Percentiles rank a stretch among this genome's conserved stretches.
Conservation (phyloP, 2,888 invertebrate species). For the Eilema sororculum region DNA sequence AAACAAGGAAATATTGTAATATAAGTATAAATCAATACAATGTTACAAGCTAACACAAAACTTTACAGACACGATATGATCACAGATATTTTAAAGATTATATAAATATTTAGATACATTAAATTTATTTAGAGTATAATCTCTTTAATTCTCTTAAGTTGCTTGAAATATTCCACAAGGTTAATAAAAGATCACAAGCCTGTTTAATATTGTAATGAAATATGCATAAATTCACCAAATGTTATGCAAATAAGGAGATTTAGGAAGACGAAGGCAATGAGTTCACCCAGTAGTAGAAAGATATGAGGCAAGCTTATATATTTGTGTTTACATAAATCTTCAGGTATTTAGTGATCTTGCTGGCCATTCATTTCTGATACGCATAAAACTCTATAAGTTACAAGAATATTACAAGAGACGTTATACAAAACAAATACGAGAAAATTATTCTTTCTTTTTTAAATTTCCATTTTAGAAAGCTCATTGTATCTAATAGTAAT, state of each 20-base stretch:
- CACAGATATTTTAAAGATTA: no score
- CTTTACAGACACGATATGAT: not conserved
- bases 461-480: no score
- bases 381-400: no score
- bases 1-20: slow-evolving; percentile 56
- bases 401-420: not conserved
- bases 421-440: no score
- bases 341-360: slow-evolving; percentile 18
- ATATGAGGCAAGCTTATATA: slow-evolving; percentile 57
- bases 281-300: slow-evolving; percentile 57
- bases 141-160: not conserved
- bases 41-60: not conserved
- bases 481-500: no score
- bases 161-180: not conserved
- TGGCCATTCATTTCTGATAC: not conserved
- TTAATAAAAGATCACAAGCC: slow-evolving; percentile 29
- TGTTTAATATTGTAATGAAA: slow-evolving; percentile 62
- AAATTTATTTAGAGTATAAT: not conserved
- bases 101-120: not conserved
- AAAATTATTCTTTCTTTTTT: no score
- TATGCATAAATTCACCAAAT: slow-evolving; percentile 68
- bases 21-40: not conserved
- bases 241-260: slow-evolving; percentile 74
- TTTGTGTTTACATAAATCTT: slow-evolving; percentile 46
- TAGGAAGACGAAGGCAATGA: slow-evolving; percentile 61